Conservation (phyloP, 1,140 invertebrate species). For the Gryon sp. region DNA sequence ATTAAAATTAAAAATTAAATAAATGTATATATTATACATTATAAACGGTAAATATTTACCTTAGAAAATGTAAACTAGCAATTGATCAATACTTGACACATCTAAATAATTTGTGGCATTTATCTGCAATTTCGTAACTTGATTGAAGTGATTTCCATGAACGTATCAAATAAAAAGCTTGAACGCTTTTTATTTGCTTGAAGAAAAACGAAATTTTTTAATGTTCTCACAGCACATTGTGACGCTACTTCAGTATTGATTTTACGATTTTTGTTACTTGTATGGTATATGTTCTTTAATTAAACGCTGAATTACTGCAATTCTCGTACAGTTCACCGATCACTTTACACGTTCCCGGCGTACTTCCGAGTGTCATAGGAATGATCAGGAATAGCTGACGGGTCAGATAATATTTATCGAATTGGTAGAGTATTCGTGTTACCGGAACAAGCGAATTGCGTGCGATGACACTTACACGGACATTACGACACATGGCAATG, state of each 20-base stretch:
- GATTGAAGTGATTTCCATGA: conserved; percentile 12
- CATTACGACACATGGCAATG: conserved; percentile 30
- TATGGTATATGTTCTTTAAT: conserved; percentile 40
- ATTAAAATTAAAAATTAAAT: too few species aligned
- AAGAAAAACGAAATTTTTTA: conserved; percentile 19
- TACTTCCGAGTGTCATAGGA: conserved; percentile 26
- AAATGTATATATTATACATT: too few species aligned
- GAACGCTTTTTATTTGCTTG: conserved; percentile 17
- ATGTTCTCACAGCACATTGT: conserved; percentile 11
- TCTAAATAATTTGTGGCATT: neutral
- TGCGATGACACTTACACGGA: conserved; percentile 15
- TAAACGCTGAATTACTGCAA: conserved; percentile 38
- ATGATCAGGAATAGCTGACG: conserved; percentile 22
- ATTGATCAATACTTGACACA: neutral
- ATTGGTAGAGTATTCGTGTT: neutral
- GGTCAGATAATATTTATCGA: conserved; percentile 37
- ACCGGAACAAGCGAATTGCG: neutral
- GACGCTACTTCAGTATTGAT: conserved; percentile 38
- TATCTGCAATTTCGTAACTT: neutral
- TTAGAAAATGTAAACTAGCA: too few species aligned
- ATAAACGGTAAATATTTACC: neutral
- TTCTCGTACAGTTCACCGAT: conserved; percentile 17
- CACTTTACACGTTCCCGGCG: conserved; percentile 17
- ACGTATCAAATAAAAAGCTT: conserved; percentile 14
- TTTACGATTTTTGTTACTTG: conserved; percentile 34